Evolutionary conservation across 2,113 vertebrate genomes (phyloP).

Genomic region (Gnathonemus longibarbis): DNA sequence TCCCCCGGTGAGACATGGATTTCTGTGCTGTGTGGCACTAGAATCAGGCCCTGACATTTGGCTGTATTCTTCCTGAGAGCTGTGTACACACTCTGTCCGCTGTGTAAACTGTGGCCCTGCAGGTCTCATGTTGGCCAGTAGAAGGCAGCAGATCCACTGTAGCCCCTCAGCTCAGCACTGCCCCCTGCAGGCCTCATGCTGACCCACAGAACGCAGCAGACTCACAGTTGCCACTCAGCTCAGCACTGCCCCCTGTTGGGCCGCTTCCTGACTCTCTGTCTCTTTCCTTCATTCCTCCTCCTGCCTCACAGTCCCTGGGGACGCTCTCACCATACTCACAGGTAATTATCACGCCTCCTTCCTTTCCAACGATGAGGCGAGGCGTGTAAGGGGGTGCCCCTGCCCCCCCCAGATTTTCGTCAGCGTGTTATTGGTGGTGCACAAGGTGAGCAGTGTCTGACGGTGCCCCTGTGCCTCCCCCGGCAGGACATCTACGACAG

Average conservation of each 20-base stretch:
- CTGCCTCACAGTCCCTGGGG: conserved; percentile 75
- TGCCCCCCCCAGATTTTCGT: not conserved
- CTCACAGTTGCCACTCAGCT: not conserved
- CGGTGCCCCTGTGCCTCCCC: not conserved
- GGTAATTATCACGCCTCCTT: conserved; percentile 57
- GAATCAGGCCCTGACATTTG: not conserved
- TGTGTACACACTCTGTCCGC: not conserved
- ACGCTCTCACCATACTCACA: conserved; percentile 91
- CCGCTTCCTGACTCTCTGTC: conserved; percentile 19
- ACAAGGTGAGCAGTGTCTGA: not conserved
- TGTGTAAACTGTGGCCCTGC: not conserved
- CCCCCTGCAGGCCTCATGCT: not conserved
- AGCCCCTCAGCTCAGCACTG: not conserved
- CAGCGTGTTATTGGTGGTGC: not conserved
- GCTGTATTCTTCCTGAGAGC: not conserved
- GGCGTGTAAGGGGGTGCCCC: not conserved
- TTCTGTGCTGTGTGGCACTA: not conserved
- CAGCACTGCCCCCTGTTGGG: not conserved
- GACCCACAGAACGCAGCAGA: not conserved
- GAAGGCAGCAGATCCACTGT: not conserved
- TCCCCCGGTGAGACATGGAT: not conserved
- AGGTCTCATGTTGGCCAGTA: not conserved
- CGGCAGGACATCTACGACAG: conserved; percentile 83
- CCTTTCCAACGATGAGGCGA: not conserved
- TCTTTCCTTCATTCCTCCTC: conserved; percentile 36